A percentile compares a stretch with the other conserved stretches of the same genome.
Evolutionary conservation across 2,113 vertebrate species (phyloP).

Genomic region (Nestor notabilis): DNA sequence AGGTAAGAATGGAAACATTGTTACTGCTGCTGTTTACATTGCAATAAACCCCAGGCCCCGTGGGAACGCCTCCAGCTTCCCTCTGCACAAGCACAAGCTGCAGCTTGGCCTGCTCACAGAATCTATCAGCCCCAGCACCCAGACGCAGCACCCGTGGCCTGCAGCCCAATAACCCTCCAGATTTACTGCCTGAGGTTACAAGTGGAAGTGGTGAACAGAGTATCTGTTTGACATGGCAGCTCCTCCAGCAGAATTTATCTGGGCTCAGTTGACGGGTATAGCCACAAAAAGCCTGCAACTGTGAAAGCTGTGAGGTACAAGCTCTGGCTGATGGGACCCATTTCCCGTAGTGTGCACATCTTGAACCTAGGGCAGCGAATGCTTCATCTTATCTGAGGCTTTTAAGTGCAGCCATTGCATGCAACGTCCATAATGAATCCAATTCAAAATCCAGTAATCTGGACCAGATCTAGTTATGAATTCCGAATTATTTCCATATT

Average conservation of each 20-base stretch:
- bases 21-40: neutral
- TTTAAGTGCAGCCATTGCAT: neutral
- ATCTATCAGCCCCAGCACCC: neutral
- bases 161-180: neutral
- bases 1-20: fast-evolving
- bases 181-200: too few species aligned
- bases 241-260: neutral
- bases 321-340: neutral
- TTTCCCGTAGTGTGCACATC: neutral
- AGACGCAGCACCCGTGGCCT: neutral
- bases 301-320: neutral
- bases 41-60: neutral
- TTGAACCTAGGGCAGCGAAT: neutral
- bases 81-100: fast-evolving
- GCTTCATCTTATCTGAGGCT: neutral
- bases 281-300: neutral
- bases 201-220: neutral
- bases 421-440: neutral
- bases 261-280: neutral
- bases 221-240: neutral
- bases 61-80: neutral
- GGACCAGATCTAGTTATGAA: neutral
- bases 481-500: neutral
- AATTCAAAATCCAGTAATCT: neutral
- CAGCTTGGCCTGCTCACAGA: neutral